Evolutionary conservation across 2,888 invertebrate genomes (phyloP), one percentile per base, ranked within the genome.

Genomic region (Phyto melanocephala): DNA sequence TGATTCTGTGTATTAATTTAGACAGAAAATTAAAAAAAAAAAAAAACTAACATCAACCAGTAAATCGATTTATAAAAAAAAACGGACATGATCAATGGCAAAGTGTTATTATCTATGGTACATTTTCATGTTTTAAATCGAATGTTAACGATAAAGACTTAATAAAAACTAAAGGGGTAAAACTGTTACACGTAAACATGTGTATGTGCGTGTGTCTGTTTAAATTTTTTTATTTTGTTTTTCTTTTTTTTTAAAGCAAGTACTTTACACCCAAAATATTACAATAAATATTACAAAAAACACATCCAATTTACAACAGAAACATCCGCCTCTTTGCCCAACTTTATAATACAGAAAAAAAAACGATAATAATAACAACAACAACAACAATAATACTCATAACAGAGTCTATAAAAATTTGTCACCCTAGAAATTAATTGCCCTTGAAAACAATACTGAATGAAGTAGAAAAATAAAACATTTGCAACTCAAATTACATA

Each of bases 351-450:
- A 58, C 52, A 45, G 42, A 35, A 42, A 20, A 11, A 47, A 65
- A 42, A n/a, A 50, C 24, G 20, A 35, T 33, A 62, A 33, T n/a
- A 75, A 47, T 15, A 63, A 22, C 65, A 50, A 50, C n/a, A 65
- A 52, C 28, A 50, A 40, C 28, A 54, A 20, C 17, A 45, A 58
- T 72, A 68, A 76, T 33, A 68, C 50, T 68, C 52, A 72, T 71
- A 45, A 84, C 70, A 85, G 56, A 63, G 86, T 87, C 88, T 86
- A 89, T 88, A 89, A 88, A 88, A 89, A 89, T 89, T 89, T 90
- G 89, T 89, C 88, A 90, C 87, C 87, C 87, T 86, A 87, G 87
- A 89, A 89, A 89, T 90, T 89, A 90, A 90, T 90, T 89, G 88
- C 88, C 88, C 90, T 88, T 90, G 89, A 89, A 90, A 88, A 86